Evolutionary conservation across 2,113 vertebrate species (phyloP).

Genomic region (Procapra przewalskii): DNA sequence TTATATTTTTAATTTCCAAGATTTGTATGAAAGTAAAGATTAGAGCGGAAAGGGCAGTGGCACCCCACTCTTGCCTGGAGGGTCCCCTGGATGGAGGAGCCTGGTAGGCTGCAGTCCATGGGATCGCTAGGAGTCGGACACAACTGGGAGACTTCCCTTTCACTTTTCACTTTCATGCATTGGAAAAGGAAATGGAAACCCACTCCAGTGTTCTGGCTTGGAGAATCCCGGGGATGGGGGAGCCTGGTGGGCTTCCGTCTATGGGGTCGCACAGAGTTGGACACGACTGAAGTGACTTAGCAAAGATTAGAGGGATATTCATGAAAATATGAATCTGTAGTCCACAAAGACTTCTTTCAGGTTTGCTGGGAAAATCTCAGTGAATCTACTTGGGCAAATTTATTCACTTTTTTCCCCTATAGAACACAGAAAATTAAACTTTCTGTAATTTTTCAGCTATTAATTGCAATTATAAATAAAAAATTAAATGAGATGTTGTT

Average conservation of each 20-base stretch:
- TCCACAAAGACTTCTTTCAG: not conserved
- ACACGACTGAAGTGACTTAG: too few species aligned
- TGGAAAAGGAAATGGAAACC: too few species aligned
- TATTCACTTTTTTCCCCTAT: not conserved
- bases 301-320: not conserved
- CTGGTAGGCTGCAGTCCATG: too few species aligned
- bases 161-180: too few species aligned
- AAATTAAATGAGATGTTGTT: not conserved
- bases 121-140: too few species aligned
- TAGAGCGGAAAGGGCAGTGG: not conserved
- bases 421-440: not conserved
- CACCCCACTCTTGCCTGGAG: too few species aligned
- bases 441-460: not conserved
- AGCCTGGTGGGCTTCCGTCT: too few species aligned
- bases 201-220: too few species aligned
- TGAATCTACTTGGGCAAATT: not conserved
- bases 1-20: not conserved
- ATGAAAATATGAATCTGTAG: not conserved
- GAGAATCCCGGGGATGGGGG: too few species aligned
- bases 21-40: not conserved
- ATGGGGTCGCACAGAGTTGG: too few species aligned
- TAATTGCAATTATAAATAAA: constrained; percentile 7
- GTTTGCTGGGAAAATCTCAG: constrained; percentile 4
- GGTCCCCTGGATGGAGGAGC: too few species aligned
- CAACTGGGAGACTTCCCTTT: too few species aligned